Base-by-base conservation (phyloP, 1,140 invertebrate genomes). In the Chrysopa pallens region DNA sequence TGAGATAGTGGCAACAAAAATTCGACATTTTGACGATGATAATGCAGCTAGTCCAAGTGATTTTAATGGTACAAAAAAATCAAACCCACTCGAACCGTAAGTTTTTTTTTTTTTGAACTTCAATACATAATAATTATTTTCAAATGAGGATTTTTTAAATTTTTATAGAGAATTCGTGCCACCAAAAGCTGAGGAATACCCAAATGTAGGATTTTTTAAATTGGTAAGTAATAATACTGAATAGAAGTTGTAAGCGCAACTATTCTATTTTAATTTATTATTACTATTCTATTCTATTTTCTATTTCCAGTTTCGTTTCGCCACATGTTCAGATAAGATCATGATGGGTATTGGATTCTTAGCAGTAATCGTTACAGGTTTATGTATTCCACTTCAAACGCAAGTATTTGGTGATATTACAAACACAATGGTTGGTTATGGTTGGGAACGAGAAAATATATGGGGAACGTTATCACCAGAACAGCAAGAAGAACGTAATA, bases 361-460 rank as follows among this genome's bases (percentile, higher is more conserved):
- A 43, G 68, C 63, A 41, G 68, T 73, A 0, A 49, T 71, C 1
- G 52, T 69, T 33, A 69, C 72, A 15, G 76, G 76, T 8, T 53
- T 66, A 11, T 68, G 68, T 29, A 67, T 73, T n/a, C 76, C 77
- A 0, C 47, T 71, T 3, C 70, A 78, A 49, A 74, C 74, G 35
- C 57, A 74, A 8, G 61, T 79, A 8, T 76, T 78, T 50, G 71
- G 76, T 2, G 63, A 69, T 44, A 62, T 80, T 44, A 64, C 74
- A 0, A 55, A 31, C 45, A 42, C 9, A 43, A 64, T 64, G 61
- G 57, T 64, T 0, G 29, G 52, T 15, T 62, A 53, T 42, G 56
- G 54, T 8, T 53, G 58, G 6, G 11, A 0, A 8, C 29, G 36
- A 43, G 6, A 38, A 39, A 27, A 39, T 27, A 39, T 23, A 11